These are phyloP conservation scores for Arctopsyche grandis DNA, from an alignment of 1,140 invertebrate species.

Conservation along the genomic window DNA sequence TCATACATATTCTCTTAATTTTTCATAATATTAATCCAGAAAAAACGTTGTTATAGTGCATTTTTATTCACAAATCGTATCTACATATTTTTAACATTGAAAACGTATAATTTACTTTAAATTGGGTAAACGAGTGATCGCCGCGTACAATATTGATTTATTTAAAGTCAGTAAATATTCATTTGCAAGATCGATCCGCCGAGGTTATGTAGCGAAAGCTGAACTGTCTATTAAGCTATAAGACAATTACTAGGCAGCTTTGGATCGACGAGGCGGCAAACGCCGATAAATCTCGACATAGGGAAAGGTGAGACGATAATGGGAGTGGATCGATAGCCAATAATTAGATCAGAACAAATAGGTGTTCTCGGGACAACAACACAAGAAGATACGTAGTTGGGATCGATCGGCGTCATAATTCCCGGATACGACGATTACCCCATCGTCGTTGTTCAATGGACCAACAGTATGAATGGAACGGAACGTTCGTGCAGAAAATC, in stretches of 20 bases:
- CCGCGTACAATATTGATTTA: neutral
- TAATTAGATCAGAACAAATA: conserved; percentile 23
- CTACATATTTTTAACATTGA: neutral
- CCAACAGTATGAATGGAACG: too few species aligned
- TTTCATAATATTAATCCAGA: too few species aligned
- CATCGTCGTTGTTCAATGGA: too few species aligned
- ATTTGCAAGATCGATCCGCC: neutral
- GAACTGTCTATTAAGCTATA: neutral
- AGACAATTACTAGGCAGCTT: conserved; percentile 18
- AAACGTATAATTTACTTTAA: neutral
- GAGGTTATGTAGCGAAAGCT: neutral
- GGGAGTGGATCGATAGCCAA: conserved; percentile 8
- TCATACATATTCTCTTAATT: too few species aligned
- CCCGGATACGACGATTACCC: neutral
- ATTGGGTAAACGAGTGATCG: neutral
- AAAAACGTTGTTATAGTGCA: too few species aligned
- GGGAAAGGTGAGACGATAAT: neutral
- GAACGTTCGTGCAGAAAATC: too few species aligned
- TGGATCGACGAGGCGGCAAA: neutral
- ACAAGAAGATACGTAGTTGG: neutral
- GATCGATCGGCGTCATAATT: neutral
- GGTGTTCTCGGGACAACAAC: neutral
- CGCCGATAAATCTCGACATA: conserved; percentile 10
- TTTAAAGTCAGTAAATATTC: neutral
- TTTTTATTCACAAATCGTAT: too few species aligned